Evolutionary conservation across 1,140 invertebrate species (phyloP), one percentile per base, ranked within the genome.

Genomic region (Ceratosolen solmsi): DNA sequence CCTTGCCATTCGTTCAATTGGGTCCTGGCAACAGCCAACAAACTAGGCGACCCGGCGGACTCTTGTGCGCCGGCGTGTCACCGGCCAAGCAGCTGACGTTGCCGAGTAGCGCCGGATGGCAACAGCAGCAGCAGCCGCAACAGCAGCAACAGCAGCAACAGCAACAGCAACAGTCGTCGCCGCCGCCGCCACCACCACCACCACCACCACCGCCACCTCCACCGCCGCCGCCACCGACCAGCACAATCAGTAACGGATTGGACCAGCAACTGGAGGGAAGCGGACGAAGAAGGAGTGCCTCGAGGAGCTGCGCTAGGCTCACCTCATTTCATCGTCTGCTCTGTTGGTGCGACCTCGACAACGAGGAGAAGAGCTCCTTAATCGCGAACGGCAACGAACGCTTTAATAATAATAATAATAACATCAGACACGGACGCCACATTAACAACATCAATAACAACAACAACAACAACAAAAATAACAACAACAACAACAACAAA

Each of bases 281-380:
- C 27, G 22, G 46, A 11, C 58, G 41, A 36, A 27, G 20, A 11
- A 65, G 38, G 36, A 78, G 75, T 56, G 77, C 78, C 7, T 7
- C 30, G 8, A 76, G 36, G 36, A 71, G 70, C 71, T 93, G 93
- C 87, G 93, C 93, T 74, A 88, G 92, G 77, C 87, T 91, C 49
- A 82, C 91, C 60, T 93, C 93, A 38, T 93, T 92, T 84, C 93
- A 93, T 86, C 87, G 88, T 27, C 84, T 93, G 77, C 85, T 93
- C 84, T 94, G 93, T 86, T 91, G 92, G 88, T 94, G 93, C 88
- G 87, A 84, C 68, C 75, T 86, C 80, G 85, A 71, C 27, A 13
- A 86, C 46, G 70, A 80, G 51, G 54, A 49, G 9, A 11, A 56
- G 33, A 33, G 46, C 17, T 51, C 72, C 13, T 15, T 41, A 27